A percentile compares a stretch with the other conserved stretches of the same genome.
phyloP scores from a whole-genome alignment of 2,797 vertebrate species.

The Xiphorhynchus erythropygius region DNA sequence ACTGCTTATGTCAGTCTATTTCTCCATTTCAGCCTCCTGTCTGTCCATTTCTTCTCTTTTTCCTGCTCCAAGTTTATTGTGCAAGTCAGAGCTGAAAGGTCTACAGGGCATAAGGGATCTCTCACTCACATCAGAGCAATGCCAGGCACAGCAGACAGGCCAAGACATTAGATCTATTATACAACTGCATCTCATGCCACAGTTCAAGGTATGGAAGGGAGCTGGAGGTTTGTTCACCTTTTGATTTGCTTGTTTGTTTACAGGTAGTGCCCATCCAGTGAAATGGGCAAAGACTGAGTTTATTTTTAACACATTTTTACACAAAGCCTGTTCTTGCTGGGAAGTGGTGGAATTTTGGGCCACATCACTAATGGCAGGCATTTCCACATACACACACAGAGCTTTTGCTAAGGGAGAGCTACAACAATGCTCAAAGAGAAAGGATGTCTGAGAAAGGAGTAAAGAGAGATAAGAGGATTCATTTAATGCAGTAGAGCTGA shows the following conservation, averaged over 20 bases:
- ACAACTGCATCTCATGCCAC: accelerated
- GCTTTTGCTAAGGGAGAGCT: neutral
- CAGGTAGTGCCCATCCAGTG: neutral
- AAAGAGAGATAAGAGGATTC: constrained; percentile 34
- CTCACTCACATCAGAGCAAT: neutral
- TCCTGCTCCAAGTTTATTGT: neutral
- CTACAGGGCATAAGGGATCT: neutral
- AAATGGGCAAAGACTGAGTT: neutral
- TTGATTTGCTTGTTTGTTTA: neutral
- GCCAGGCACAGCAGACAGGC: accelerated
- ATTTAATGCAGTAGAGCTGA: neutral
- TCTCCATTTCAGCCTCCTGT: neutral
- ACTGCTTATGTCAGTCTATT: neutral
- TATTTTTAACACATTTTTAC: neutral
- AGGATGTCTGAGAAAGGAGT: neutral
- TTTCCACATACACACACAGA: neutral
- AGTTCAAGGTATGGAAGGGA: neutral
- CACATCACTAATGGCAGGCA: neutral
- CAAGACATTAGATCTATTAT: neutral
- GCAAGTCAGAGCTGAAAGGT: neutral
- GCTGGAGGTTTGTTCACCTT: neutral
- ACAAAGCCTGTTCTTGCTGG: neutral
- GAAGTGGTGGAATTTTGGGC: neutral
- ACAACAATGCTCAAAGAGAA: constrained; percentile 8
- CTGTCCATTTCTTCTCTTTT: neutral